Base-by-base conservation (phyloP, 2,797 vertebrate genomes). In the Myripristis murdjan region DNA sequence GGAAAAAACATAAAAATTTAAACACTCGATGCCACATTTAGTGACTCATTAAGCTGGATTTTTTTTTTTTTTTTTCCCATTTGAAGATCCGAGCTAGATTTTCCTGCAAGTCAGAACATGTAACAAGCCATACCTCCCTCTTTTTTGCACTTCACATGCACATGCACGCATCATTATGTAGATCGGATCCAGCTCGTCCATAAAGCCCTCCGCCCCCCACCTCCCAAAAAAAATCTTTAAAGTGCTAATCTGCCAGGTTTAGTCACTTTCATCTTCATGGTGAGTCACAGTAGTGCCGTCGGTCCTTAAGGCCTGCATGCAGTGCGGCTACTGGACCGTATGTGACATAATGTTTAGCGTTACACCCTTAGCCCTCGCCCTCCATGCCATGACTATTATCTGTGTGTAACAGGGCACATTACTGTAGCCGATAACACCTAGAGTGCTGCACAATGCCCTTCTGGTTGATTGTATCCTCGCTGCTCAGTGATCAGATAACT, bases 401-500 rank as follows among this genome's bases (percentile, higher is more conserved):
- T 77, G 20, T 47, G 22, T 35, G 33, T 41, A 62, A 58, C 55
- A 60, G 26, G 44, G 20, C 8, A 11, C 51, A 59, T 56, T 65
- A 69, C 24, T 73, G 46, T 51, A 46, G 53, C 37, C 0, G 39
- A 67, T 71, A 65, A 47, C 23, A 48, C 12, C 18, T 33, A 56
- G 39, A 74, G 70, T 49, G 48, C 23, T 23, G 35, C 48, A 72
- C 58, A 70, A 20, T 70, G 48, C 65, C 20, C 59, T 49, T 75
- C 64, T 60, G n/a, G 64, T 12, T 78, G 56, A 78, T 83, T 74
- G 49, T 60, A 77, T 75, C 52, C 52, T 3, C 23, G 46, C 60
- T 61, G 33, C 54, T 60, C 41, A 83, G 64, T 57, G 53, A 73
- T 73, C 63, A 72, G 75, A 74, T 75, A 76, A 58, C 53, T 51